phyloP scores from a whole-genome alignment of 2,797 vertebrate species.

The Liasis olivaceus region DNA sequence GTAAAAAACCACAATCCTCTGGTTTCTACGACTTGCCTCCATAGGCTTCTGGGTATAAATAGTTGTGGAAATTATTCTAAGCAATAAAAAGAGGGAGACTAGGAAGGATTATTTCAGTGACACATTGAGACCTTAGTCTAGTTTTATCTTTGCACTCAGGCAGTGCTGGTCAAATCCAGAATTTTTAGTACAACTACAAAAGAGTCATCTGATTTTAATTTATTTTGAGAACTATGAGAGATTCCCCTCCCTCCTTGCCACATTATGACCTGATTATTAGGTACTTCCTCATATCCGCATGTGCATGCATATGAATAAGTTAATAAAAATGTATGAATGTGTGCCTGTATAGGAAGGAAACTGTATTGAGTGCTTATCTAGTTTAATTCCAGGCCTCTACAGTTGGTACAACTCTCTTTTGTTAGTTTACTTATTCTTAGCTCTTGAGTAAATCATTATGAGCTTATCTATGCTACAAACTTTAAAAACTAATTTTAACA shows the following conservation, averaged over 20 bases:
- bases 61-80: constrained; percentile 1
- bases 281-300: background rate
- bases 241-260: background rate
- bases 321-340: background rate
- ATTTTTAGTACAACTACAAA: constrained; percentile 3
- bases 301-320: background rate
- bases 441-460: background rate
- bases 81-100: constrained; percentile 6
- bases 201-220: background rate
- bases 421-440: background rate
- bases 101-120: background rate
- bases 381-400: background rate
- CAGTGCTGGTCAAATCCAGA: background rate
- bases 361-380: background rate
- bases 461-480: background rate
- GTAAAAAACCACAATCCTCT: background rate
- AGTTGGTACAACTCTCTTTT: background rate
- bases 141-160: background rate
- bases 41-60: constrained; percentile 2
- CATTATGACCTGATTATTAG: background rate
- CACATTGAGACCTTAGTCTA: background rate
- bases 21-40: background rate
- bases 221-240: background rate
- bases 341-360: background rate
- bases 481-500: background rate